Base-by-base conservation (phyloP, 2,888 invertebrate species). In the Microplitis deprimator region DNA sequence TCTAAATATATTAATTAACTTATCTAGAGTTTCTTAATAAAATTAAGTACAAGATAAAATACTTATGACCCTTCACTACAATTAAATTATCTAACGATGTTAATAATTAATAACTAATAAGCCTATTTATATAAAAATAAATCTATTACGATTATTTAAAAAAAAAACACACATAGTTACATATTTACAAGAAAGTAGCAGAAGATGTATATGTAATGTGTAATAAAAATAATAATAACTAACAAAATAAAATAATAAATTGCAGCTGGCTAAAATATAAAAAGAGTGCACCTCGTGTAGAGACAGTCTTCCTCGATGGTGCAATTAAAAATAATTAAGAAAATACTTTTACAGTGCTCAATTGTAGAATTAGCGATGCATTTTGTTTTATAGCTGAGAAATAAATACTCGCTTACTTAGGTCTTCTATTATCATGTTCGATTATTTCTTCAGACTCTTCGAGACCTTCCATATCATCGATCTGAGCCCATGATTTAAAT, bases 381-480 rank as follows among this genome's bases (percentile, higher is more conserved):
- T 64, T 50, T 39, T 50, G 40, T 10, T 16, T 16, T 20, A 7
- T 64, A 29, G 68, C 59, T 65, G 74, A 77, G 69, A 81, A 79
- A 78, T 80, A 77, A 79, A 77, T 71, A 77, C 81, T 82, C 80
- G 81, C 86, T 85, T 88, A 90, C 89, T 88, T 89, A 85, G 89
- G 89, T 82, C 88, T 88, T 78, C 89, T 86, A 82, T 87, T 86
- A 79, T 89, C 87, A 79, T 86, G 88, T 78, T 87, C 86, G 72
- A 85, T 76, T 16, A 83, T 82, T 77, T 86, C 87, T 78, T 90
- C 90, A 16, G 86, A 81, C 80, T 91, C 91, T 76, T 90, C 91
- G 29, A 91, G 88, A 38, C 90, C 91, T 84, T 93, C 92, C 59
- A 92, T 92, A 85, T 92, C 92, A 80, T 92, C 92, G 59, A 92